These are phyloP conservation scores for Arremon brunneinucha DNA, from an alignment of 2,797 vertebrate genomes.

Conservation along the genomic window DNA sequence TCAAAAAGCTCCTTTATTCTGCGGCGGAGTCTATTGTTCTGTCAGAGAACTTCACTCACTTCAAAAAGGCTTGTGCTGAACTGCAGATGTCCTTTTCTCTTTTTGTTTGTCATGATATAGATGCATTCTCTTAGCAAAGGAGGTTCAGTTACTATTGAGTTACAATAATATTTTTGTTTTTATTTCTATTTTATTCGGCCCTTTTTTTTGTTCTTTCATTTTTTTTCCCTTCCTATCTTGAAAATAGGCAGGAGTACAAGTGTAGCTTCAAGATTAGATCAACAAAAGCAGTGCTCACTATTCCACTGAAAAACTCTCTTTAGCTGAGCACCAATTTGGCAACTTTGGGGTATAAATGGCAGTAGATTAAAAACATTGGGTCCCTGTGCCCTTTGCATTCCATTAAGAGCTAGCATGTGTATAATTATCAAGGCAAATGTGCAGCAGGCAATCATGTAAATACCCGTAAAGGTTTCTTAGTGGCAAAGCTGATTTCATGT, in stretches of 20 bases:
- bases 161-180: neutral
- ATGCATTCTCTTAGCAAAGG: neutral
- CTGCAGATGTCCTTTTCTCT: neutral
- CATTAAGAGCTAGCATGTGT: neutral
- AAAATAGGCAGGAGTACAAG: neutral
- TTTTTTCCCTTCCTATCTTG: neutral
- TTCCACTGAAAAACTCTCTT: neutral
- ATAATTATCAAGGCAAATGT: slow-evolving; percentile 30
- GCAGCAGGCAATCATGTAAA: slow-evolving; percentile 43
- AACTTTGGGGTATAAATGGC: neutral
- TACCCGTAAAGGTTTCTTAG: slow-evolving; percentile 30
- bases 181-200: neutral
- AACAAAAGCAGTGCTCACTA: neutral
- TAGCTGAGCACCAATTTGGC: neutral
- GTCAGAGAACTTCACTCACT: neutral
- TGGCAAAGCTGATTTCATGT: slow-evolving; percentile 26
- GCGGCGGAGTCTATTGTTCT: neutral
- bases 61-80: neutral
- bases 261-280: neutral
- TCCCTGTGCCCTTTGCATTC: slow-evolving; percentile 21
- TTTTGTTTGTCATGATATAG: neutral
- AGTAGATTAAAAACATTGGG: neutral
- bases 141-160: neutral
- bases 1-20: neutral
- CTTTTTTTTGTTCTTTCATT: neutral